Base-by-base conservation (phyloP, 2,888 invertebrate species). In the Habrosyne pyritoides region DNA sequence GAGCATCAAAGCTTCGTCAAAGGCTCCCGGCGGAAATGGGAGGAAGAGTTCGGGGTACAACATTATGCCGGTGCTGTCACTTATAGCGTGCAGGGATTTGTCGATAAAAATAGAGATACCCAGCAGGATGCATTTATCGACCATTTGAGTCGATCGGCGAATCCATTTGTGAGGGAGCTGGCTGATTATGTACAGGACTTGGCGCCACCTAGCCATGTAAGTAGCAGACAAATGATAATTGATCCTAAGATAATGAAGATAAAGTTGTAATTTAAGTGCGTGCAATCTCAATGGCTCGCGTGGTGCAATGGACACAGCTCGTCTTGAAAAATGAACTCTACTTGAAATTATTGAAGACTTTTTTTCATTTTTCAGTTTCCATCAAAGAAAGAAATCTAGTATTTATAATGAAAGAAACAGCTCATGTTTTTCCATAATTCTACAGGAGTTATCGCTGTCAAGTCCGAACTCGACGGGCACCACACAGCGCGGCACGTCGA, bases 61-160 rank as follows among this genome's bases (percentile, higher is more conserved):
- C 98, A 98, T 82, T 98, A 98, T 82, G 98, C 98, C 0, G 98
- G 98, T 10, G 94, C 95, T 56, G 98, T 98, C n/a, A 95, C 96
- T 1, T 98, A 98, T 85, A 91, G 91, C 66, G 93, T 72, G 93
- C 95, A 96, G 60, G 97, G 98, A 18, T 91, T 98, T 84, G 97
- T 98, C 1, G 98, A 98, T 78, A 98, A 98, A 88, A 98, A 98
- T 84, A 93, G 98, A 8, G 98, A 98, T 75, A 97, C 97, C 0
- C 98, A 98, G 79, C 98, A 98, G 81, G 98, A 98, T 77, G 97
- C 98, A 0, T 96, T 98, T 77, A 98, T 98, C 66, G 98, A 98
- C 81, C 96, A 97, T 65, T 95, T 98, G 93, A 96, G 96, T 48
- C 93, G 97, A 47, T 97, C 98, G 52, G 95, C 94, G 4, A 97